Evolutionary conservation across 2,888 invertebrate genomes (phyloP).

Genomic region (Mesodorylaimus sp.): DNA sequence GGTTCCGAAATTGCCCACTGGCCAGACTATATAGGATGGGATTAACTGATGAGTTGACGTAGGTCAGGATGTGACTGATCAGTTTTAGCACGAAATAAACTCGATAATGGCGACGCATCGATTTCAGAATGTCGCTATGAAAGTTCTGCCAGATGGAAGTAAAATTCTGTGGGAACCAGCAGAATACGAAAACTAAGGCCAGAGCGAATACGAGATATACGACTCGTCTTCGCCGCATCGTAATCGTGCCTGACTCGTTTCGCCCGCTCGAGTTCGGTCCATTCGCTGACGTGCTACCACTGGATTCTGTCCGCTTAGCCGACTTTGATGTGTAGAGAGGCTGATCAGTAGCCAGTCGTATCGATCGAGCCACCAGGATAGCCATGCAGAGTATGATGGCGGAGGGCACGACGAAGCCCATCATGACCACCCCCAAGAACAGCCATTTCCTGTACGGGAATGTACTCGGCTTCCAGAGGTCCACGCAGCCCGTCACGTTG

Average conservation of each 20-base stretch:
- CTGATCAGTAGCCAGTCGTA: too few relatives aligned
- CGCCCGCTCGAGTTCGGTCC: too few relatives aligned
- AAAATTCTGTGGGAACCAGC: constrained; percentile 7
- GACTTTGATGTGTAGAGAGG: too few relatives aligned
- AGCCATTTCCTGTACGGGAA: constrained; percentile 1
- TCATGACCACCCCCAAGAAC: not conserved
- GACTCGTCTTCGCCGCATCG: not conserved
- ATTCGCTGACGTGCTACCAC: too few relatives aligned
- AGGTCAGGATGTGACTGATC: constrained; percentile 1
- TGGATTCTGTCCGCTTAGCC: too few relatives aligned
- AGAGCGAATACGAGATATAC: not conserved
- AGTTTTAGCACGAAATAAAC: not conserved
- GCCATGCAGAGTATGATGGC: not conserved
- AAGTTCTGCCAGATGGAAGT: not conserved
- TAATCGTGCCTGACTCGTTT: not conserved
- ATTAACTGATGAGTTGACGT: constrained; percentile 1
- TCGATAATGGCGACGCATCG: too few relatives aligned
- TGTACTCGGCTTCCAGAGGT: not conserved
- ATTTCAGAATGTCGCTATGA: not conserved
- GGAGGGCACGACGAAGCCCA: constrained; percentile 3
- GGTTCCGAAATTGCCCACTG: too few relatives aligned
- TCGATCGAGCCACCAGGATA: not conserved
- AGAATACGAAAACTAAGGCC: constrained; percentile 1
- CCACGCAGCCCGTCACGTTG: not conserved
- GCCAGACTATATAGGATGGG: not conserved